These are phyloP conservation scores for Noturus placidus DNA, from an alignment of 2,113 vertebrate species.

Conservation along the genomic window DNA sequence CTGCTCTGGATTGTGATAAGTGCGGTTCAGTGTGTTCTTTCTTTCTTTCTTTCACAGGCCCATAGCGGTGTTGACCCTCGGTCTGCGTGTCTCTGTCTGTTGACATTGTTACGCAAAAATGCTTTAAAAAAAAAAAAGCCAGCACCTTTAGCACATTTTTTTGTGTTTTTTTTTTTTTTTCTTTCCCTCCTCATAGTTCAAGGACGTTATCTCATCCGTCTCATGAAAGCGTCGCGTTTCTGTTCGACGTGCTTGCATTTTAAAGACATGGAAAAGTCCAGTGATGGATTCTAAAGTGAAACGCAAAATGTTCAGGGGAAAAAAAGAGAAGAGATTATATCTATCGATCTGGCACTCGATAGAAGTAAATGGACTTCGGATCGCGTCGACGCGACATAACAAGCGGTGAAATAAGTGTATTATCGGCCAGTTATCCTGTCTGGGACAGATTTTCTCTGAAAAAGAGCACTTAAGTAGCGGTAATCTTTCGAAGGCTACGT, in stretches of 20 bases:
- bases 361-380: slow-evolving; percentile 10
- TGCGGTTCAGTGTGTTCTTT: not conserved
- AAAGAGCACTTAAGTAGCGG: slow-evolving; percentile 13
- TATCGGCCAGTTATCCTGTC: slow-evolving; percentile 23
- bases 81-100: not conserved
- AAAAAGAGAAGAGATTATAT: not conserved
- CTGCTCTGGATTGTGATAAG: slow-evolving; percentile 2
- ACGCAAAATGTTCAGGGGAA: not conserved
- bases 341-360: not conserved
- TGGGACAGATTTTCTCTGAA: slow-evolving; percentile 12
- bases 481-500: slow-evolving; percentile 17
- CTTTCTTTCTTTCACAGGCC: not conserved
- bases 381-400: not conserved
- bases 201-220: not conserved
- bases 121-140: not conserved
- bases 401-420: slow-evolving; percentile 22
- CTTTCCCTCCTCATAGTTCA: not conserved
- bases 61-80: slow-evolving; percentile 9
- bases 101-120: slow-evolving; percentile 29
- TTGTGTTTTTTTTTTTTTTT: not conserved
- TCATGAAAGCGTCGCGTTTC: not conserved
- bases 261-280: not conserved
- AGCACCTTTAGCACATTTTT: slow-evolving; percentile 4
- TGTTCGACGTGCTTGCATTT: not conserved
- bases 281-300: slow-evolving; percentile 11